Base-by-base conservation (phyloP, 1,140 invertebrate genomes). In the Diabrotica undecimpunctata region DNA sequence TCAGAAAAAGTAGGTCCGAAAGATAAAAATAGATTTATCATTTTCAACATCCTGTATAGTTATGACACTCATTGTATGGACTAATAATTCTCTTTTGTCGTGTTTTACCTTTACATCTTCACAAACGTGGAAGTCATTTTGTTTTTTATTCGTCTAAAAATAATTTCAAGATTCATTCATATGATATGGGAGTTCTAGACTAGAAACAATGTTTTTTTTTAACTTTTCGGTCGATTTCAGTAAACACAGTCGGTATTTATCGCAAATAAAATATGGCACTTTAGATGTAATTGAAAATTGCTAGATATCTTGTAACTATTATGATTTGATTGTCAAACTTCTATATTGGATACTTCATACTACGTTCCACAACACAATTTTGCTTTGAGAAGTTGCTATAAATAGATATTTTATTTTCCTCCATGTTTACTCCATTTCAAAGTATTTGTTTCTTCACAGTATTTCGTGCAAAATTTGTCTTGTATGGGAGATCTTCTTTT, bases 171-270 rank as follows among this genome's bases (percentile, higher is more conserved):
- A 55, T 36, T 25, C 13, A 25, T 55, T 55, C 35, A 55, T 14
- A 55, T 55, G 54, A 55, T 55, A 55, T 55, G 54, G 25, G 54
- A 55, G n/a, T 36, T 14, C 13, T 14, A 55, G 54, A 55, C 54
- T 55, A 55, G 54, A 55, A 55, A 55, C 25, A 10, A 55, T 55
- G 9, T 25, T 25, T 14, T 14, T 14, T 14, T 25, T 25, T 53
- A 12, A 55, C 35, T 10, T 5, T 55, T 53, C n/a, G 25, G 35
- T 36, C 13, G 35, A 11, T 25, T 36, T 14, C 13, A 25, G 25
- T 36, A 55, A 55, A 25, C 54, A 14, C 54, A 10, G 54, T 14
- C 6, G 5, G 14, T 14, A 53, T 14, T 14, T n/a, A n/a, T n/a
- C n/a, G n/a, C n/a, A n/a, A 12, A 53, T 14, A 14, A 12, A 53